phyloP scores from a whole-genome alignment of 2,888 invertebrate species.

The Plusia festucae region DNA sequence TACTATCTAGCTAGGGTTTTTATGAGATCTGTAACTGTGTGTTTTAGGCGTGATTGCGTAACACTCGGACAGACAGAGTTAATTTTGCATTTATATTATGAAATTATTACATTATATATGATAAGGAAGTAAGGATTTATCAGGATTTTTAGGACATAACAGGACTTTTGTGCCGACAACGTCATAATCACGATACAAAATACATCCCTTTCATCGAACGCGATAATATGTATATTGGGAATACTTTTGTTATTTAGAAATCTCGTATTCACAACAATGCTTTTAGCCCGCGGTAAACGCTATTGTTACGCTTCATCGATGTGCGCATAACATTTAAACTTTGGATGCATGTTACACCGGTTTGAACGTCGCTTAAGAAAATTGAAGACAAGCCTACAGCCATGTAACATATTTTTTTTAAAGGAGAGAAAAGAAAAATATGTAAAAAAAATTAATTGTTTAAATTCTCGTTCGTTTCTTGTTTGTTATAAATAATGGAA shows the following conservation, averaged over 20 bases:
- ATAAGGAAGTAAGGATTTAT: too few species aligned
- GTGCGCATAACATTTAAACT: conserved; percentile 68
- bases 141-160: too few species aligned
- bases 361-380: conserved; percentile 19
- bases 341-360: conserved; percentile 58
- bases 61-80: too few species aligned
- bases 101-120: too few species aligned
- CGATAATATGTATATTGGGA: conserved; percentile 53
- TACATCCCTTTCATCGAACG: conserved; percentile 52
- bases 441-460: too few species aligned
- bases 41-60: too few species aligned
- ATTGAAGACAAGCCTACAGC: not conserved
- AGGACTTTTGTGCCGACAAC: not conserved
- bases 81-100: too few species aligned
- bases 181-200: conserved; percentile 36
- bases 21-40: too few species aligned
- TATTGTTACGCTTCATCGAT: conserved; percentile 72
- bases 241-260: conserved; percentile 60
- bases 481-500: too few species aligned
- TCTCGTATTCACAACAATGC: conserved; percentile 65
- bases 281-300: conserved; percentile 61
- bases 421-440: not conserved
- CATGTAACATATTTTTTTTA: not conserved
- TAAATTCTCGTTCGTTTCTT: too few species aligned
- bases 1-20: too few species aligned